Evolutionary conservation across 2,113 vertebrate species (phyloP), one percentile per base, ranked within the genome.

Genomic region (Terrapene triunguis): DNA sequence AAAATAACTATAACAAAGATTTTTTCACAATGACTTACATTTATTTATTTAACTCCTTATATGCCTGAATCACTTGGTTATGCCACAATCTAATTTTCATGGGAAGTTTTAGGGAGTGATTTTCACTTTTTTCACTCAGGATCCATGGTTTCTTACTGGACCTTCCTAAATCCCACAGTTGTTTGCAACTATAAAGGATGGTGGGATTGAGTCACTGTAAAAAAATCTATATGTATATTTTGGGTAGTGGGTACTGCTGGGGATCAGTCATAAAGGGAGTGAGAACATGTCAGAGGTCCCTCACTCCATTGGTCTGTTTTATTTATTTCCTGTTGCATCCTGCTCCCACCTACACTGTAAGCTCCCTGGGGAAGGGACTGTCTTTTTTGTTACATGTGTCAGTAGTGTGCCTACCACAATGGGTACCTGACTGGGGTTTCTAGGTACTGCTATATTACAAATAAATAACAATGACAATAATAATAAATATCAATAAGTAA

Each of bases 341-440:
- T 50, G 57, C 55, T 92, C 89, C 84, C 90, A 81, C 80, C 89
- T 81, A 92, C 72, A 96, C 65, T 83, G 78, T 8, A 19, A 95
- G 95, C 87, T 91, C 87, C 83, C 92, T 55, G 92, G 27, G 82
- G 83, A 88, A 44, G 44, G 44, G 83, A 94, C 72, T 62, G 82
- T 86, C 81, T 95, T 83, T 90, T 97, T 97, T 96, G 96, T 96
- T 95, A 59, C 48, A 44, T 38, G 24, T 95, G 90, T 89, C 48
- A 95, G 94, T 92, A 10, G 50, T 38, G 83, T 92, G 29, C 27
- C 57, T 62, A 32, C 2, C 25, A 62, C 57, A 62, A 62, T 62
- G 57, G 55, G 57, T 62, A 62, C 29, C 90, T 95, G 89, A 25
- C 48, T 95, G 53, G 95, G 95, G 81, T 93, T 95, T 95, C 82